Conservation (phyloP, 1,140 invertebrate species). For the Stegodyphus mimosarum region DNA sequence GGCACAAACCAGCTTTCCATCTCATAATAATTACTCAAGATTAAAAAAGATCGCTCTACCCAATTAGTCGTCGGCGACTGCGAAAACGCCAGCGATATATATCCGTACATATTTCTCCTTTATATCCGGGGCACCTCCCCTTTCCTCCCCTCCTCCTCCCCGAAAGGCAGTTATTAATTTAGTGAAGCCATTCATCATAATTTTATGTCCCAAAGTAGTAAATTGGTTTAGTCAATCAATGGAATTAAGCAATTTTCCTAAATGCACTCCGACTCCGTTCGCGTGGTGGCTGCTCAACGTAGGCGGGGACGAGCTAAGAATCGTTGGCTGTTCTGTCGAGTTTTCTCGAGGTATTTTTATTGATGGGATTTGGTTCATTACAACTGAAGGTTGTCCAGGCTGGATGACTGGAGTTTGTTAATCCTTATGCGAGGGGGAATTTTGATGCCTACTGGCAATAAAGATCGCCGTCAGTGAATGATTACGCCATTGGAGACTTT, state of each 20-base stretch:
- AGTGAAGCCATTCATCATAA: slow-evolving; percentile 55
- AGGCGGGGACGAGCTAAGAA: not conserved
- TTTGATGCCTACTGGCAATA: too few species aligned
- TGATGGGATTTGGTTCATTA: not conserved
- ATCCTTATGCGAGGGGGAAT: too few species aligned
- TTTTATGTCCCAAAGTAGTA: slow-evolving; percentile 60
- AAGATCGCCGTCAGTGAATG: too few species aligned
- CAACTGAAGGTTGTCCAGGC: too few species aligned
- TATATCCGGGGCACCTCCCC: not conserved
- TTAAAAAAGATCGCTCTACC: slow-evolving; percentile 57
- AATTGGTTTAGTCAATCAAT: slow-evolving; percentile 62
- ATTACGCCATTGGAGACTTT: too few species aligned
- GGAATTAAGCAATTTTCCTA: slow-evolving; percentile 60
- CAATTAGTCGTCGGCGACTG: slow-evolving; percentile 40
- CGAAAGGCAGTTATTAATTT: slow-evolving; percentile 58
- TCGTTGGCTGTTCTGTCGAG: not conserved
- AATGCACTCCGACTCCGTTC: slow-evolving; percentile 12
- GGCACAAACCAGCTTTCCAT: slow-evolving; percentile 14
- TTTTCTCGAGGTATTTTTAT: not conserved
- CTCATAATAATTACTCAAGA: slow-evolving; percentile 59
- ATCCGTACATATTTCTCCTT: slow-evolving; percentile 13
- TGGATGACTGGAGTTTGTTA: too few species aligned
- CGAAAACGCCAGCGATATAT: slow-evolving; percentile 50
- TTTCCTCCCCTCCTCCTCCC: slow-evolving; percentile 9
- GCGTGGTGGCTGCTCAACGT: not conserved